Evolutionary conservation across 2,888 invertebrate species (phyloP).

Genomic region (Geophilus truncorum): DNA sequence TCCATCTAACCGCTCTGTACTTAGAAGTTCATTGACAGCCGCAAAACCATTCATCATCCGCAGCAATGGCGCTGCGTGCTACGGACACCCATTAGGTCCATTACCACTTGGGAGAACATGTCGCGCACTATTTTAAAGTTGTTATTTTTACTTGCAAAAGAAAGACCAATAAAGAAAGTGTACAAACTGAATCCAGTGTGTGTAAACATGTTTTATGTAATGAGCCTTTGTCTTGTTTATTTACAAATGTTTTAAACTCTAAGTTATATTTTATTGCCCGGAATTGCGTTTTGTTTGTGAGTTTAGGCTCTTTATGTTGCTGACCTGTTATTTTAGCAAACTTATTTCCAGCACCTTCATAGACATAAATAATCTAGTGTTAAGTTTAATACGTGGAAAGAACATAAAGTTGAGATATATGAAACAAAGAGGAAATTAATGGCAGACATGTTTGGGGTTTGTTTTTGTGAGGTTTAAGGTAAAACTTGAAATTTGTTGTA

Average conservation of each 20-base stretch:
- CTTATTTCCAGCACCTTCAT: constrained; percentile 14
- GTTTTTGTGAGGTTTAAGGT: background rate
- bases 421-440: background rate
- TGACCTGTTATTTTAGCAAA: constrained; percentile 8
- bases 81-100: no score
- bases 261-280: background rate
- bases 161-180: no score
- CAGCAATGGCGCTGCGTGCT: no score
- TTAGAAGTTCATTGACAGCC: background rate
- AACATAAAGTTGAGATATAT: background rate
- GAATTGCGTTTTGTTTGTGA: background rate
- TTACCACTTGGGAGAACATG: background rate
- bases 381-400: background rate
- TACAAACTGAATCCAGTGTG: background rate
- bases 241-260: constrained; percentile 7
- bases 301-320: background rate
- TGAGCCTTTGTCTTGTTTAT: background rate
- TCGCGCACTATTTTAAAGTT: background rate
- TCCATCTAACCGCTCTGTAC: background rate
- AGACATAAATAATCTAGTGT: constrained; percentile 1
- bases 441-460: background rate
- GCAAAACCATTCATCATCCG: background rate
- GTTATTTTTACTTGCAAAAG: background rate
- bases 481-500: background rate
- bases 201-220: background rate